Evolutionary conservation across 2,797 vertebrate species (phyloP), one percentile per base, ranked within the genome.

Genomic region (Neostethus bicornis): DNA sequence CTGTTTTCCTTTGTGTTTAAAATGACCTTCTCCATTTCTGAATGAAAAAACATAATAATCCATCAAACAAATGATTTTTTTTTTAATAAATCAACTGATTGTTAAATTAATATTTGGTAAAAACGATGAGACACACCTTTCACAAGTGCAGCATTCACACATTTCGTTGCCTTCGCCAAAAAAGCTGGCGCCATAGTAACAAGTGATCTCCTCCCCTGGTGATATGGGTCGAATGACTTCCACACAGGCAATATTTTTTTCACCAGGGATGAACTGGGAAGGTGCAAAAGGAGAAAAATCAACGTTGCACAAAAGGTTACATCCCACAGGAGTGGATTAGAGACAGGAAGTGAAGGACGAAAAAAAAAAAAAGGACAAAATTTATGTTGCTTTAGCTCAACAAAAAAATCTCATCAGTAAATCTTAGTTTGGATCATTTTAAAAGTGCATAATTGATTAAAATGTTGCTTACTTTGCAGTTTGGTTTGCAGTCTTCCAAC

Each of bases 141-240:
- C 95, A 29, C 95, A 97, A 51, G 96, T 97, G 89, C 93, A 89
- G 88, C 96, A 97, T 87, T 97, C 96, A 65, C 96, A 97, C 91
- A 94, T 93, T 85, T 97, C 96, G 6, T 97, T 97, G 78, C 95
- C 92, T 79, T 96, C 96, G 0, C 96, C 96, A 10, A 97, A 97
- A 90, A 97, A 97, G 80, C 95, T 94, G 65, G 95, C 94, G 0
- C 96, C 95, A 32, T 97, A 97, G 92, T 94, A 97, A 90, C 95
- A 97, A 0, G 95, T 97, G 86, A 97, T 95, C 87, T 97, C 96
- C 20, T 97, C 95, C 68, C 94, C 95, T 0, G 95, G 94, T 67
- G 92, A 93, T 23, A 96, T 96, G 77, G 94, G 94, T 68, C 95
- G 92, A 58, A 96, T 91, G 70, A 93, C 95, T 79, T 96, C 95